Percentiles rank a stretch among this genome's conserved stretches.
These are phyloP conservation scores for Philonicus albiceps DNA, from an alignment of 2,888 invertebrate species.

Conservation along the genomic window DNA sequence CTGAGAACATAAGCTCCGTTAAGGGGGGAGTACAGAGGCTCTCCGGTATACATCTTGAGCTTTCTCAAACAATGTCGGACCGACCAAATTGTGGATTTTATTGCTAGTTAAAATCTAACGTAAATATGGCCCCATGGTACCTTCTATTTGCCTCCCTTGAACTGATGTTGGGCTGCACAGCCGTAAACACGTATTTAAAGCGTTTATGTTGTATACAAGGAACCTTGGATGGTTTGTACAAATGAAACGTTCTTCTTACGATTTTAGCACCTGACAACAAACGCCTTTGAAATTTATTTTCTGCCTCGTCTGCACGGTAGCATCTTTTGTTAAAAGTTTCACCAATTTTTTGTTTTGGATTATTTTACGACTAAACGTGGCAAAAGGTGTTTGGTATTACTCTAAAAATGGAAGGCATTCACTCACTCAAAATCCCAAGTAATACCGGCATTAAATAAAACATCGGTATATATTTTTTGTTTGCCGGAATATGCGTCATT, in stretches of 20 bases:
- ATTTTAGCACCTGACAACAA: background rate
- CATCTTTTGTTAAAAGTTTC: background rate
- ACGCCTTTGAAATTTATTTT: background rate
- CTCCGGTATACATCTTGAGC: background rate
- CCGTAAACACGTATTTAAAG: background rate
- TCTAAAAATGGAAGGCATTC: background rate
- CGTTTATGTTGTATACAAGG: background rate
- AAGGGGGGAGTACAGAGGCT: background rate
- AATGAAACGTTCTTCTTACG: background rate
- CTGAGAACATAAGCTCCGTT: background rate
- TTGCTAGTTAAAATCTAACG: background rate
- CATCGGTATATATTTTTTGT: background rate
- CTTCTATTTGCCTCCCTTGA: background rate
- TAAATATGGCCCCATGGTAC: background rate
- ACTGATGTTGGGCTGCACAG: background rate
- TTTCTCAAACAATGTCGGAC: background rate
- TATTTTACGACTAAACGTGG: background rate
- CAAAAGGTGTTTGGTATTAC: background rate
- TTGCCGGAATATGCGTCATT: background rate
- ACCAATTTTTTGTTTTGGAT: background rate
- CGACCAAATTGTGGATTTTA: background rate
- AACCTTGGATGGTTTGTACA: background rate
- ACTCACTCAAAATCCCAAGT: background rate
- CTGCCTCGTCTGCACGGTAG: background rate
- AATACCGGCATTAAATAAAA: background rate